Conservation (phyloP, 1,140 invertebrate species). For the Neotoxoptera formosana region DNA sequence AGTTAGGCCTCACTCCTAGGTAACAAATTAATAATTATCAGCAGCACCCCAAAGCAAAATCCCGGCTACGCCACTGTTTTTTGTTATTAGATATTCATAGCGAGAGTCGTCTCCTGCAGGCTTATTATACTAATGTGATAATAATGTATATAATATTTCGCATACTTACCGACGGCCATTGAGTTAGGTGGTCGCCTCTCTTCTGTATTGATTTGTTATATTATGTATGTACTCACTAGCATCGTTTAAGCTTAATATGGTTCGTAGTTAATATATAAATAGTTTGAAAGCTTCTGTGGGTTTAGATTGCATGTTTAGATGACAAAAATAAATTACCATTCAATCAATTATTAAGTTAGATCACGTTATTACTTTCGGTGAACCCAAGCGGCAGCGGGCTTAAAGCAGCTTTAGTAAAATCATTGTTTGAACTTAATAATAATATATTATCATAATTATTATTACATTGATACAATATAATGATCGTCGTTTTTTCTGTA, state of each 20-base stretch:
- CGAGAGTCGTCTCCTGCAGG: neutral
- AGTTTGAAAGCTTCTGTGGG: neutral
- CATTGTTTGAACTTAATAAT: neutral
- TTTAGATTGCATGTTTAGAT: slow-evolving; percentile 54
- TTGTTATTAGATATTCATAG: neutral
- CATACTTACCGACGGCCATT: neutral
- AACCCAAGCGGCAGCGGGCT: slow-evolving; percentile 37
- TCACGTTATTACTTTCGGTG: neutral
- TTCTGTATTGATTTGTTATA: neutral
- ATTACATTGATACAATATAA: neutral
- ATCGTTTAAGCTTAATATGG: neutral
- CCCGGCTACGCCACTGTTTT: neutral
- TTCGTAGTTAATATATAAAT: neutral
- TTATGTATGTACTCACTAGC: neutral
- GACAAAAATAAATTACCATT: slow-evolving; percentile 10
- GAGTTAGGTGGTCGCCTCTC: neutral
- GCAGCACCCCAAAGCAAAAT: neutral
- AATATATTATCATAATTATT: neutral
- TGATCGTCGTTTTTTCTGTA: neutral
- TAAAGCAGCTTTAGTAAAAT: slow-evolving; percentile 40
- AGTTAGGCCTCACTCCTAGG: no score
- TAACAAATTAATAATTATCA: neutral
- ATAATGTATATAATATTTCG: neutral
- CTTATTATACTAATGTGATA: neutral
- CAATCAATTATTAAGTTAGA: slow-evolving; percentile 42